phyloP scores from a whole-genome alignment of 2,888 invertebrate genomes.

The Lottia gigantea region DNA sequence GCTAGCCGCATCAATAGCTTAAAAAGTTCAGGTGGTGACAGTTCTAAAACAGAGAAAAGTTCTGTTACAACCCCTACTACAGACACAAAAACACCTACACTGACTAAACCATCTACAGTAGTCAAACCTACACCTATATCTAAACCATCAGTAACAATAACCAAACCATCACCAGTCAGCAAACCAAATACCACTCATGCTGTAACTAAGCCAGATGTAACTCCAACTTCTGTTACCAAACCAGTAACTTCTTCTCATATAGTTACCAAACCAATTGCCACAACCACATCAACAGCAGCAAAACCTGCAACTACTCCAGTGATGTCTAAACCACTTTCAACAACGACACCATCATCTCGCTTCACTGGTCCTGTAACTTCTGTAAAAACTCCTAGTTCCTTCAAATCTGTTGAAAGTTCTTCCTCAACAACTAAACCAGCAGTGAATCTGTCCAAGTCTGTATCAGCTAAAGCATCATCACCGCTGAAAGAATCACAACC shows the following conservation, averaged over 20 bases:
- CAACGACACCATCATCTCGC: not conserved
- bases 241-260: not conserved
- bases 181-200: conserved; percentile 10
- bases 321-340: conserved; percentile 17
- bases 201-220: conserved; percentile 1
- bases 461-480: conserved; percentile 20
- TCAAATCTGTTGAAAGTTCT: conserved; percentile 9
- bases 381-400: conserved; percentile 10
- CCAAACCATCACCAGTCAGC: conserved; percentile 10
- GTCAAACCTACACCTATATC: conserved; percentile 3
- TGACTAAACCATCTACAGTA: not conserved
- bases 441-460: not conserved
- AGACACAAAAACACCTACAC: not conserved
- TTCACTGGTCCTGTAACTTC: conserved; percentile 15
- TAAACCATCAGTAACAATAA: not conserved
- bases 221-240: conserved; percentile 15
- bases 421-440: conserved; percentile 22
- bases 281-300: conserved; percentile 3
- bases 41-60: not conserved
- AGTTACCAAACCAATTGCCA: conserved; percentile 7
- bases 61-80: conserved; percentile 11
- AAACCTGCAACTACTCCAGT: not conserved
- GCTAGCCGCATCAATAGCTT: conserved; percentile 6
- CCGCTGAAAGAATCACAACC: conserved; percentile 22
- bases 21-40: conserved; percentile 12